Conservation (phyloP, 2,797 vertebrate species). For the Paedocypris micromegethes region DNA sequence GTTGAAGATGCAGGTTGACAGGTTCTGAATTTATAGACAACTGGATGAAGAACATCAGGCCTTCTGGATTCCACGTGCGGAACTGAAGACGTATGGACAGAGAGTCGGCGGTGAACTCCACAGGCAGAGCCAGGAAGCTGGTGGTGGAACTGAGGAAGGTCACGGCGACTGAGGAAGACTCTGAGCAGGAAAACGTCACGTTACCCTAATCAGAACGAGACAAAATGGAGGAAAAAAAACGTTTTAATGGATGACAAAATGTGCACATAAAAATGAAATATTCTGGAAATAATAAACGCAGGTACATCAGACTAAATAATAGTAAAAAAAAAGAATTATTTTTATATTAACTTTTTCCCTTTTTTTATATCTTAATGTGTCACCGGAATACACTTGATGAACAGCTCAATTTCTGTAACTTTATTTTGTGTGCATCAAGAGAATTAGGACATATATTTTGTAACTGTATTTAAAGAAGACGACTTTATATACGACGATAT, state of each 20-base stretch:
- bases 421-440: too few relatives aligned
- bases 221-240: neutral
- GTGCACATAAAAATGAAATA: neutral
- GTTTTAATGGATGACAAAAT: neutral
- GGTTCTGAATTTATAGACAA: slow-evolving; percentile 20
- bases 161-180: slow-evolving; percentile 41
- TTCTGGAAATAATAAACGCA: too few relatives aligned
- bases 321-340: too few relatives aligned
- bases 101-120: slow-evolving; percentile 25
- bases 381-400: too few relatives aligned
- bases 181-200: slow-evolving; percentile 50
- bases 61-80: slow-evolving; percentile 51
- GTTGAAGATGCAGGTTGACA: slow-evolving; percentile 32
- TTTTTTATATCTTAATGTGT: too few relatives aligned
- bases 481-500: too few relatives aligned
- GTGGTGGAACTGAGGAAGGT: slow-evolving; percentile 41
- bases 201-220: slow-evolving; percentile 36
- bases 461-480: too few relatives aligned
- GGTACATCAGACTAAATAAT: too few relatives aligned
- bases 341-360: too few relatives aligned
- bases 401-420: too few relatives aligned
- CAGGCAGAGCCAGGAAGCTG: slow-evolving; percentile 43
- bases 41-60: slow-evolving; percentile 39
- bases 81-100: slow-evolving; percentile 51
- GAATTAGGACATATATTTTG: too few relatives aligned